These are phyloP conservation scores for Drosophila putrida DNA, from an alignment of 2,888 invertebrate genomes.

Conservation along the genomic window DNA sequence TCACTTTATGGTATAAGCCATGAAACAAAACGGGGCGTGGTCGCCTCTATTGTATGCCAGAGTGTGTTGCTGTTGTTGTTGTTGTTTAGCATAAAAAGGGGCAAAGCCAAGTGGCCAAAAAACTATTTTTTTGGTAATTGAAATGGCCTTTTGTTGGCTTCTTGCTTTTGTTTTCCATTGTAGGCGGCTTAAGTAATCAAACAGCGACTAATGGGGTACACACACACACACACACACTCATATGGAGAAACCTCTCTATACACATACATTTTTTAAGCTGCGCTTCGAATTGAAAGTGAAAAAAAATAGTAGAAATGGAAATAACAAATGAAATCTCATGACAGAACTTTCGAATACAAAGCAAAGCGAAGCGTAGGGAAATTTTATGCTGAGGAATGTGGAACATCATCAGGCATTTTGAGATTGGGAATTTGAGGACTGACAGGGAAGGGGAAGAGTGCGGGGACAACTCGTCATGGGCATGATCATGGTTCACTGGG, in stretches of 20 bases:
- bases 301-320: slow-evolving; percentile 34
- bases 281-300: slow-evolving; percentile 62
- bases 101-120: slow-evolving; percentile 57
- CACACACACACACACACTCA: slow-evolving; percentile 2
- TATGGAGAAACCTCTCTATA: slow-evolving; percentile 5
- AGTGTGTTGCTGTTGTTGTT: slow-evolving; percentile 1
- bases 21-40: slow-evolving; percentile 12
- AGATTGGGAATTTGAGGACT: slow-evolving; percentile 28
- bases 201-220: slow-evolving; percentile 52
- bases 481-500: slow-evolving; percentile 78
- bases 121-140: slow-evolving; percentile 65
- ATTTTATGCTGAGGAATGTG: slow-evolving; percentile 36
- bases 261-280: slow-evolving; percentile 37
- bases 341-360: slow-evolving; percentile 60
- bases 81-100: slow-evolving; percentile 66
- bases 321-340: slow-evolving; percentile 40
- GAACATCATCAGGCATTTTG: slow-evolving; percentile 36
- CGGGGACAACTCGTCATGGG: slow-evolving; percentile 32
- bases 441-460: slow-evolving; percentile 1
- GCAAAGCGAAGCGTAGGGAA: slow-evolving; percentile 15
- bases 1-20: slow-evolving; percentile 17
- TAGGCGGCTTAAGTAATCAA: slow-evolving; percentile 75
- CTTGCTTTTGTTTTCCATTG: slow-evolving; percentile 44
- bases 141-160: slow-evolving; percentile 54
- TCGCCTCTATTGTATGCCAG: slow-evolving; percentile 15